Evolutionary conservation across 92 coral and sea anemone species (phyloP), one percentile per base, ranked within the genome.

Genomic region (Porites divaricata): DNA sequence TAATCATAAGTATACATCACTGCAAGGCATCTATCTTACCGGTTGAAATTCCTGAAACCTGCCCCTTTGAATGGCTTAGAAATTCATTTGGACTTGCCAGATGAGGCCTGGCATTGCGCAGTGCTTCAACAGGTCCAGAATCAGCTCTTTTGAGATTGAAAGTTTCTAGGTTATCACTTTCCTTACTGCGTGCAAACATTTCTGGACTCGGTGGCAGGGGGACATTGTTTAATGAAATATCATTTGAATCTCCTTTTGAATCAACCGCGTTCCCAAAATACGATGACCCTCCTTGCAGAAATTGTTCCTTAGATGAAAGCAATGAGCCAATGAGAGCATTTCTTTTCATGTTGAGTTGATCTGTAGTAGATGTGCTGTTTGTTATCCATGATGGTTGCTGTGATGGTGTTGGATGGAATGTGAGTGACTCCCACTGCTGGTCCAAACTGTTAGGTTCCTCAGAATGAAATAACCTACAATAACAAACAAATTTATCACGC

Each of bases 21-120:
- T 35, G 45, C 45, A 35, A 35, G 8, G 6, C 28, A 25, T 10
- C 9, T 54, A 11, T 26, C 67, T 68, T 25, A 78, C 74, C 76
- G 59, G 8, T 54, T 67, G 41, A 85, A 50, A 22, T 11, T 5
- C 24, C 74, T 22, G 77, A 23, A 63, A 62, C 83, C 6, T 64
- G 87, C 63, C 77, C 85, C 59, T 76, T 85, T 13, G 87, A 53
- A 61, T 90, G 81, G 63, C 85, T 74, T 74, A 88, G 69, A 50
- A 91, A 91, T 62, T 88, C 95, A 4, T 78, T 88, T 61, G 95
- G 95, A 74, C 95, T 91, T 17, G 95, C 95, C 70, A 91, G 92
- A 70, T 91, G 88, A 57, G 94, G 94, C 68, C 89, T 83, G 9
- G 63, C 45, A 9, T 48, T 8, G 2, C 79, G 86, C 52, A 82